Conservation (phyloP, 1,140 invertebrate genomes). For the Ooceraea biroi region DNA sequence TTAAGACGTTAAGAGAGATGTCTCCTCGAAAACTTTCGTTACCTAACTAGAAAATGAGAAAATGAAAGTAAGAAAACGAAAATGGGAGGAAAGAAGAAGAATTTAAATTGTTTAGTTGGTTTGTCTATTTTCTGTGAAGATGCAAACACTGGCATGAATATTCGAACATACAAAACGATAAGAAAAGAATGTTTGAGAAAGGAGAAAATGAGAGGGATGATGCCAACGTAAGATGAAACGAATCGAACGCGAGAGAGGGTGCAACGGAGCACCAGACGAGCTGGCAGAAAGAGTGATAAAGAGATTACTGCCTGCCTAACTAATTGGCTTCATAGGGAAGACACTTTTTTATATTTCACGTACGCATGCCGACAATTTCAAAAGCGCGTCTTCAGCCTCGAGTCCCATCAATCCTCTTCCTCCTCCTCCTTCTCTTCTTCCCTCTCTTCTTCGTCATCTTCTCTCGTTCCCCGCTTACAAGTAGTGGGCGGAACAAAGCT, state of each 20-base stretch:
- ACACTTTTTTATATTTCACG: conserved; percentile 68
- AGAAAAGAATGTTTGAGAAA: conserved; percentile 1
- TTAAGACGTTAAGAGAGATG: conserved; percentile 78
- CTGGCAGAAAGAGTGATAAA: conserved; percentile 33
- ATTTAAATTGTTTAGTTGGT: conserved; percentile 27
- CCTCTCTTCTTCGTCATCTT: background rate
- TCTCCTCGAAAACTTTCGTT: conserved; percentile 82
- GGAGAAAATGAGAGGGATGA: conserved; percentile 11
- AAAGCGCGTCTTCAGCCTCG: conserved; percentile 67
- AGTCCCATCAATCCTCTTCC: conserved; percentile 68
- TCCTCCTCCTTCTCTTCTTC: conserved; percentile 12
- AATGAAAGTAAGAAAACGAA: conserved; percentile 45
- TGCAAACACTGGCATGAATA: conserved; percentile 60
- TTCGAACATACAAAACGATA: background rate
- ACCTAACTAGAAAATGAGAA: conserved; percentile 77
- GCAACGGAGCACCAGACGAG: background rate
- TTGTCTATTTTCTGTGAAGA: conserved; percentile 51
- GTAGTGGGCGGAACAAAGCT: conserved; percentile 72
- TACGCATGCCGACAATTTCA: conserved; percentile 58
- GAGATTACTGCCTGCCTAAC: conserved; percentile 67
- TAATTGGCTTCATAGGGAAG: conserved; percentile 75
- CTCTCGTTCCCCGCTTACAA: conserved; percentile 38
- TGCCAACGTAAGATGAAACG: background rate
- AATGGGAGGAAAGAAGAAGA: conserved; percentile 59
- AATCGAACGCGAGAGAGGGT: conserved; percentile 13